Evolutionary conservation across 1,140 invertebrate genomes (phyloP).

Genomic region (Ditylenchus dipsaci): DNA sequence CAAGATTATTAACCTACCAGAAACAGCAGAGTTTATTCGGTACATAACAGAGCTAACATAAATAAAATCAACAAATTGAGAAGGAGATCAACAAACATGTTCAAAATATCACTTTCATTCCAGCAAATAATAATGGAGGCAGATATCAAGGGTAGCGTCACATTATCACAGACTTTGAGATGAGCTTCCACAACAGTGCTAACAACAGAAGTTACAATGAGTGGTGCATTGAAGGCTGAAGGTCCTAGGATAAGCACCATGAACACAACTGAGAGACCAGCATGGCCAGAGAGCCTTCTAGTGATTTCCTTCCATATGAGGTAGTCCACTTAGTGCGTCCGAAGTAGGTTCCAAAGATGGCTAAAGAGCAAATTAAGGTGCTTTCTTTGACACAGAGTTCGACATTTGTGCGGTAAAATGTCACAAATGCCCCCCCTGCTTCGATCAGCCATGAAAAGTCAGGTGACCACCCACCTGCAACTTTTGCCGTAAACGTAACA

Average conservation of each 20-base stretch:
- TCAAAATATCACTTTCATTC: constrained; percentile 12
- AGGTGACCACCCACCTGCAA: no score
- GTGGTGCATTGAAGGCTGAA: constrained; percentile 12
- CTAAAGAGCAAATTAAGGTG: neutral
- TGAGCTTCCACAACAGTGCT: constrained; percentile 39
- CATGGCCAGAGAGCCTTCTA: constrained; percentile 48
- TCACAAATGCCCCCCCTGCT: no score
- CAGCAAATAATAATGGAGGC: constrained; percentile 17
- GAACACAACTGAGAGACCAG: constrained; percentile 39
- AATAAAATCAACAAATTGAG: no score
- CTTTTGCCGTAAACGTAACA: no score
- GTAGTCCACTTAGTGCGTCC: constrained; percentile 15
- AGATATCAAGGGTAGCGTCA: constrained; percentile 35
- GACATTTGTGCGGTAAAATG: no score
- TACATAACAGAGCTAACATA: no score
- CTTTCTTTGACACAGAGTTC: neutral
- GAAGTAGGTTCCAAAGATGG: neutral
- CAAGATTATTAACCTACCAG: no score
- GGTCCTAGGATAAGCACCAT: constrained; percentile 12
- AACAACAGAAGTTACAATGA: constrained; percentile 18
- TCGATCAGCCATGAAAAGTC: no score
- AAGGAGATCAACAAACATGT: no score
- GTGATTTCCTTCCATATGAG: constrained; percentile 20
- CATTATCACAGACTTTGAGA: constrained; percentile 34
- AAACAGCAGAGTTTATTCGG: no score